Conservation (phyloP, 35 echinoderm and acorn worm genomes). For the Ptychodera flava region DNA sequence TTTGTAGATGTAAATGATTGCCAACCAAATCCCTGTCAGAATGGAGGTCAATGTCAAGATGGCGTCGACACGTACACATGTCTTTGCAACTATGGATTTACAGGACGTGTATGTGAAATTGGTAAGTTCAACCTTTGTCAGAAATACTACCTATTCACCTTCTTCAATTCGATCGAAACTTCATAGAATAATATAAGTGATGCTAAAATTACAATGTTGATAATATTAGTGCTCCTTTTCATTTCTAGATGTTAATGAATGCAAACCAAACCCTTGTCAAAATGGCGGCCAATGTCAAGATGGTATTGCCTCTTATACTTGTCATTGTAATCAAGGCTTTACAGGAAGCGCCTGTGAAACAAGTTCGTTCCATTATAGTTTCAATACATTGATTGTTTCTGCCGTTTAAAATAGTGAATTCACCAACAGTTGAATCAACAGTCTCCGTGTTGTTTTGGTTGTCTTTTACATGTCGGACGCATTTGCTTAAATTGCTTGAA, state of each 20-base stretch:
- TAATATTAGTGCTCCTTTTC: slow-evolving; percentile 1
- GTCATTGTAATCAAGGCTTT: not conserved
- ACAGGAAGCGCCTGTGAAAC: not conserved
- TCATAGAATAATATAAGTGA: not conserved
- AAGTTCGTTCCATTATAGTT: too few relatives aligned
- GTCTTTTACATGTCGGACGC: too few relatives aligned
- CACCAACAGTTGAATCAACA: too few relatives aligned
- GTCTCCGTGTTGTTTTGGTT: too few relatives aligned
- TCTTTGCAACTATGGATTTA: not conserved
- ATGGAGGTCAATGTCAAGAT: too few relatives aligned
- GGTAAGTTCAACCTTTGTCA: not conserved
- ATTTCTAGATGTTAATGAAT: not conserved
- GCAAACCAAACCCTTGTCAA: too few relatives aligned
- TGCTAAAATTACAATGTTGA: not conserved
- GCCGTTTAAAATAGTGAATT: too few relatives aligned
- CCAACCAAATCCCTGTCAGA: too few relatives aligned
- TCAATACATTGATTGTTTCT: too few relatives aligned
- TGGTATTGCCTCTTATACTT: not conserved
- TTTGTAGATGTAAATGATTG: too few relatives aligned
- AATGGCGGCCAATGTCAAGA: too few relatives aligned
- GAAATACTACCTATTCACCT: not conserved
- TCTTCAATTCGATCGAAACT: not conserved
- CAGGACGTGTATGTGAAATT: not conserved
- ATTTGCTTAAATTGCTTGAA: too few relatives aligned
- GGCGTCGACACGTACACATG: not conserved